Base-by-base conservation (phyloP, 2,113 vertebrate species). In the Chunga burmeisteri region DNA sequence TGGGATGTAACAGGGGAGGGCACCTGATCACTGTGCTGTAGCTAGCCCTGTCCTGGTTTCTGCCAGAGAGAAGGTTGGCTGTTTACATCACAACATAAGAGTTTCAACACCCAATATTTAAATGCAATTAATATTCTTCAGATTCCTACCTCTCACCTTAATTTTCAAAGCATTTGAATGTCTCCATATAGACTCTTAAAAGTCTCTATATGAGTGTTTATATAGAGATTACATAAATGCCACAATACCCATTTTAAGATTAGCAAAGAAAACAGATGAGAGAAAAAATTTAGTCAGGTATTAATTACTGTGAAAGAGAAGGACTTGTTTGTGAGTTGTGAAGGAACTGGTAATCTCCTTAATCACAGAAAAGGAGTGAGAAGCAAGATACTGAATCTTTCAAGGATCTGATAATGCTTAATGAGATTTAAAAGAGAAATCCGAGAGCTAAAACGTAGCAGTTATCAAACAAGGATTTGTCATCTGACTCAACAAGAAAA, bases 401-500 rank as follows among this genome's bases (percentile, higher is more conserved):
- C 67, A 82, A 81, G 59, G 30, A 87, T 74, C 19, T 88, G 15
- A 46, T 83, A 46, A 74, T 6, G 6, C 65, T 92, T 47, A 79
- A 19, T 34, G 38, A 63, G 21, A 59, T 83, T 82, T 94, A 82
- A 94, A 85, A 68, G 77, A 93, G 7, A 90, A 95, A 96, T 56
- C 2, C 44, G 27, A 82, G 40, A 59, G 8, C 21, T 92, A 78
- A 87, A 89, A 70, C 20, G 27, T 42, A 86, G 26, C 30, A 20
- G 75, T 50, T 91, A 49, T 49, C 65, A 92, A 86, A 22, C 30
- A 86, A 81, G 5, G 40, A 56, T 67, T 89, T 88, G 16, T 75
- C 75, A 61, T 59, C 46, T 91, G 7, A 7, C 12, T 83, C 32
- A 74, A 61, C 34, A 81, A 88, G 66, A 47, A 86, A 53, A 90